Percentiles rank a stretch among this genome's conserved stretches.
These are phyloP conservation scores for Acleris holmiana DNA, from an alignment of 2,888 invertebrate species.

Conservation along the genomic window DNA sequence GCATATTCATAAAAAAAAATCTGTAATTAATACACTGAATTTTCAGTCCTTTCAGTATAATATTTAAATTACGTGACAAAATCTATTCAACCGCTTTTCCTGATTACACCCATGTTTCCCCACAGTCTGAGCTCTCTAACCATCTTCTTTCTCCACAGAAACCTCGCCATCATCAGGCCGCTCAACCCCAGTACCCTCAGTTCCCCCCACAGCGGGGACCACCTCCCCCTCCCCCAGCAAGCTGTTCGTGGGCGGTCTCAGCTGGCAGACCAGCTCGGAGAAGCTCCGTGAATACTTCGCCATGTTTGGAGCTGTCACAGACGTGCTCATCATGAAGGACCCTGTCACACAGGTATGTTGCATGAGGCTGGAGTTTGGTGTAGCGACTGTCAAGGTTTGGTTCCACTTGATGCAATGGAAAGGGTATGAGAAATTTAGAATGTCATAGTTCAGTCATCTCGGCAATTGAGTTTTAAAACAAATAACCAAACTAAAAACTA, in stretches of 20 bases:
- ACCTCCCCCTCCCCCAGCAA: conserved; percentile 89
- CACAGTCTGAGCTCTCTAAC: not conserved
- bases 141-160: conserved; percentile 67
- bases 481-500: no score
- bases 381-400: not conserved
- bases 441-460: no score
- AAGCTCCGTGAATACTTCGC: conserved; percentile 96
- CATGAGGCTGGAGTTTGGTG: conserved; percentile 10
- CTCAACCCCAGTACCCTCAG: conserved; percentile 86
- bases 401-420: no score
- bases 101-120: no score
- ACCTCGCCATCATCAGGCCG: conserved; percentile 87
- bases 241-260: conserved; percentile 95
- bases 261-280: conserved; percentile 97
- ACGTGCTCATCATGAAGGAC: conserved; percentile 97
- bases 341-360: conserved; percentile 93
- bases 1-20: no score
- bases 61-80: no score
- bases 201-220: conserved; percentile 59
- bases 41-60: no score
- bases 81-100: no score
- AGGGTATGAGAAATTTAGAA: no score
- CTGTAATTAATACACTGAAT: no score
- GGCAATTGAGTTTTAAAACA: no score
- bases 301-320: conserved; percentile 95